Base-by-base conservation (phyloP, 1,140 invertebrate genomes). In the Cherax destructor region DNA sequence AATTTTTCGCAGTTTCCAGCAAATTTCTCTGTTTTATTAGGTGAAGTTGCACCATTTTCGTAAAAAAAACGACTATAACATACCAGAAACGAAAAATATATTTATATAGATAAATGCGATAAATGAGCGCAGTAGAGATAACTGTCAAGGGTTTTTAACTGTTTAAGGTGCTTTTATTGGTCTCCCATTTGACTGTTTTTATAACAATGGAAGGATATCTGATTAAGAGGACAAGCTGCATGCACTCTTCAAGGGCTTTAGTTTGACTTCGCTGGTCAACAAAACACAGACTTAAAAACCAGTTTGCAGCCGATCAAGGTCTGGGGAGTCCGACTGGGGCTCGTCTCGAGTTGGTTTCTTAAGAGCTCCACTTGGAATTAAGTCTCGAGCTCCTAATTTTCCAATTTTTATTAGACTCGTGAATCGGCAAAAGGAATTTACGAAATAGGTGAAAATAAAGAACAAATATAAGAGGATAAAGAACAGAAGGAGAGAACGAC, bases 271-370 rank as follows among this genome's bases (percentile, higher is more conserved):
- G 59, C 52, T 41, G 80, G 80, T 83, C 80, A 59, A 83, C 80
- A 83, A 83, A 41, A 83, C 61, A 83, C 50, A 83, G 80, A 83
- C 52, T 61, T 83, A 83, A 83, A 83, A 83, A 10, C 24, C 7
- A 83, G 7, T 83, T 83, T 83, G 61, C 80, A 61, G 41, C 80
- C 11, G 80, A 83, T 83, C 59, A 83, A 83, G 61, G 7, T 83
- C 56, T 83, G 5, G 41, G 80, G 18, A 56, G 52, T 83, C 80
- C 4, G 52, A 30, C 52, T n/a, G 21, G 61, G 10, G 18, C 80
- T 61, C 21, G 41, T 61, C 52, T 83, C 52, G 78, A 11, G 52
- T 30, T 61, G 56, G n/a, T 61, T 49, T 56, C 78, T 56, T 56
- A 50, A 13, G 47, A 47, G 30, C 80, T 61, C 52, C 80, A 61